Evolutionary conservation across 2,113 vertebrate species (phyloP).

Genomic region (Gnathonemus longibarbis): DNA sequence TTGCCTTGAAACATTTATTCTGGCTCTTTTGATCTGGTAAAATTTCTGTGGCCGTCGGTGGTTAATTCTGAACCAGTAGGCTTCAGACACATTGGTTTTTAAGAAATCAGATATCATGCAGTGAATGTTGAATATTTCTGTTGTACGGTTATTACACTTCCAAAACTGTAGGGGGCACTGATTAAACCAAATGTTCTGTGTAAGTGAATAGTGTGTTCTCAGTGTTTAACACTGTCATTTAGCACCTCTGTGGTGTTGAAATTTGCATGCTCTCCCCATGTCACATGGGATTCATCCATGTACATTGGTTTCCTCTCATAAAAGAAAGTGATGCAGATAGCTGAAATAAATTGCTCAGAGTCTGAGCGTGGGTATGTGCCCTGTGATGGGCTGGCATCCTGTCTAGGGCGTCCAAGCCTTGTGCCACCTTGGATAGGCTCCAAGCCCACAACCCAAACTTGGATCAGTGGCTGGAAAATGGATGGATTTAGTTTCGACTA

Average conservation of each 20-base stretch:
- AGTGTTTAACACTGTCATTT: background rate
- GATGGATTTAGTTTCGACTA: background rate
- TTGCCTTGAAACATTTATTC: background rate
- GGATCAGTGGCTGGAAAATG: background rate
- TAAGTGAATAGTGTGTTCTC: background rate
- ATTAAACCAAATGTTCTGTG: background rate
- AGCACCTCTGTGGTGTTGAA: background rate
- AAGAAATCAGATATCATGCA: background rate
- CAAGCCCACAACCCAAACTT: background rate
- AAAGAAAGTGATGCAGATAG: background rate
- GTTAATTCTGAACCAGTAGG: background rate
- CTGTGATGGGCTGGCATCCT: background rate
- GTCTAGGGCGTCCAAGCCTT: background rate
- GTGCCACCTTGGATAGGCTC: background rate
- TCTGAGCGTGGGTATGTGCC: background rate
- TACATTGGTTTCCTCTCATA: background rate
- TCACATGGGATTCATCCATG: background rate
- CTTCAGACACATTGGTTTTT: background rate
- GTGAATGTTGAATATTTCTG: background rate
- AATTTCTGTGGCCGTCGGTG: background rate
- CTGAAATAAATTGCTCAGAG: background rate
- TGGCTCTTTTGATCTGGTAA: background rate
- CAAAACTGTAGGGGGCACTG: background rate
- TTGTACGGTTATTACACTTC: background rate
- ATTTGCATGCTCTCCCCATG: background rate